Evolutionary conservation across 2,797 vertebrate genomes (phyloP).

Genomic region (Gila robusta): DNA sequence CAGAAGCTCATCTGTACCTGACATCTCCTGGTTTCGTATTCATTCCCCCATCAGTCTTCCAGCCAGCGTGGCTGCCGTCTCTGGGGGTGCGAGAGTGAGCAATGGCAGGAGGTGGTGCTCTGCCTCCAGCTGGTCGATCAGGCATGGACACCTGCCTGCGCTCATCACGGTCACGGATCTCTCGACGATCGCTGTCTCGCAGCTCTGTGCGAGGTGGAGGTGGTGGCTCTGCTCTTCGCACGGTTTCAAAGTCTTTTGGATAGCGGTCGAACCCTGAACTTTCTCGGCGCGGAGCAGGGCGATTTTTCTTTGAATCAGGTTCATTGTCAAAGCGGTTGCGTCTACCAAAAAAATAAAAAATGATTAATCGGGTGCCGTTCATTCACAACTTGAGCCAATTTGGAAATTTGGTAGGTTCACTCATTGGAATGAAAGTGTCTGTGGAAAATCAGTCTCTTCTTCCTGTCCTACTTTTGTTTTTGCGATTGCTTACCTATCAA

Average conservation of each 20-base stretch:
- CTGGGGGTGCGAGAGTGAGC: constrained; percentile 86
- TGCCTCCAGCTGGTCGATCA: constrained; percentile 77
- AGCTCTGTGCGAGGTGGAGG: constrained; percentile 83
- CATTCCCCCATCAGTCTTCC: constrained; percentile 89
- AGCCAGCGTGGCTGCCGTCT: constrained; percentile 83
- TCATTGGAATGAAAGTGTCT: not conserved
- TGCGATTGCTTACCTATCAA: constrained; percentile 85
- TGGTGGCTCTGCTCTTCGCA: constrained; percentile 86
- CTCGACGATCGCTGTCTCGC: constrained; percentile 88
- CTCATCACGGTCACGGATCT: constrained; percentile 88
- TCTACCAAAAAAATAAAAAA: constrained; percentile 68
- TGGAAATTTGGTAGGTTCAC: too few species aligned
- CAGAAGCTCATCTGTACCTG: constrained; percentile 77
- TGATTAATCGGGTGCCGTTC: not conserved
- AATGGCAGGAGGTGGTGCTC: constrained; percentile 78
- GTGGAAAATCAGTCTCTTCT: not conserved
- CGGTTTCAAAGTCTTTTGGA: constrained; percentile 89
- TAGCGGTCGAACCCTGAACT: constrained; percentile 89
- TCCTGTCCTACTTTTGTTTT: not conserved
- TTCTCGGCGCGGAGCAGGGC: constrained; percentile 86
- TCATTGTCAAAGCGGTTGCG: constrained; percentile 90
- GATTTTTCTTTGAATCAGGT: constrained; percentile 91
- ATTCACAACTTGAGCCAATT: not conserved
- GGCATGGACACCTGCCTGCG: constrained; percentile 87
- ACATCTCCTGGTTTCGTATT: constrained; percentile 88